Conservation (phyloP, 1,140 invertebrate genomes). For the Solenopsis invicta region DNA sequence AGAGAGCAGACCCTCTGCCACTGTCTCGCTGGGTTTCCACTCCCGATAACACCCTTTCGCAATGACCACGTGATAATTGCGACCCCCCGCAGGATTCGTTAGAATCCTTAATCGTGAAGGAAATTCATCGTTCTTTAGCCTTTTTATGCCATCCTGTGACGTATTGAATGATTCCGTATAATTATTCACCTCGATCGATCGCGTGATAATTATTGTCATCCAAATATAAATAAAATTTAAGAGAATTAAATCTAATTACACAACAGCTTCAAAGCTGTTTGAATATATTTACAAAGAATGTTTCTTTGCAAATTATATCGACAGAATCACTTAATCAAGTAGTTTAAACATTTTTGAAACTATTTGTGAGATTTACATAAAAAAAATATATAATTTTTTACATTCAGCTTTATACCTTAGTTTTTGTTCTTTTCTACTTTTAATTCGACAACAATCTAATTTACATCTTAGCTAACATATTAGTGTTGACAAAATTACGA, state of each 20-base stretch:
- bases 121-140: constrained; percentile 82
- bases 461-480: not conserved
- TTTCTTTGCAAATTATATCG: not conserved
- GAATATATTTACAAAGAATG: constrained; percentile 44
- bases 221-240: constrained; percentile 13
- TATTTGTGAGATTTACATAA: not conserved
- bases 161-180: constrained; percentile 31
- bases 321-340: not conserved
- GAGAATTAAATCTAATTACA: constrained; percentile 22
- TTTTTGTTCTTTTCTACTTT: not conserved
- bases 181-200: constrained; percentile 69
- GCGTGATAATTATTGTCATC: constrained; percentile 6
- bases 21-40: constrained; percentile 59
- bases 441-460: not conserved
- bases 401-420: not conserved
- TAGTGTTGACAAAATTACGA: not conserved
- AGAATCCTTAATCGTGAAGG: constrained; percentile 77
- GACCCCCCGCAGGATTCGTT: constrained; percentile 78
- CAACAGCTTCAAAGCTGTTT: not conserved
- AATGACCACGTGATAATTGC: constrained; percentile 87
- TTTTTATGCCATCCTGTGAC: constrained; percentile 25
- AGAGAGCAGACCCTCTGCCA: constrained; percentile 45
- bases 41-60: constrained; percentile 84
- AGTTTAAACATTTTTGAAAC: not conserved
- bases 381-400: not conserved